These are phyloP conservation scores for Brachymystax lenok DNA, from an alignment of 2,797 vertebrate genomes.

Conservation along the genomic window DNA sequence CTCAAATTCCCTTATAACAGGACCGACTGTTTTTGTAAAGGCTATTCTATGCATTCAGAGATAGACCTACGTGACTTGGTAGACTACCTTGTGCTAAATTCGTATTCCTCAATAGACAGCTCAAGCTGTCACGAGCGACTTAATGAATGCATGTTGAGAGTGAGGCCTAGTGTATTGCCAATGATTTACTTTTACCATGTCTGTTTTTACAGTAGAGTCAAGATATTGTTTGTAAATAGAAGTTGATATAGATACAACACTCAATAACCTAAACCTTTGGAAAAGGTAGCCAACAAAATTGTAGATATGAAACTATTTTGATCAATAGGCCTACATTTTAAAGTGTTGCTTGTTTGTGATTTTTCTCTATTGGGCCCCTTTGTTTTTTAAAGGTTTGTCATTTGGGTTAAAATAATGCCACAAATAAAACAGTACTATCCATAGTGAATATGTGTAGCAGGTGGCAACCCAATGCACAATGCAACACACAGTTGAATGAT, in stretches of 20 bases:
- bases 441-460: not conserved
- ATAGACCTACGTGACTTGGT: constrained; percentile 49
- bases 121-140: constrained; percentile 3
- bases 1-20: not conserved
- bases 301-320: not conserved
- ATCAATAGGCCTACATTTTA: not conserved
- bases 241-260: not conserved
- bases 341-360: not conserved
- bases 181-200: constrained; percentile 4
- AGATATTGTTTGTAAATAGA: not conserved
- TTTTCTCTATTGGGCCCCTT: not conserved
- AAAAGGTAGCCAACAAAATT: not conserved
- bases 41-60: not conserved
- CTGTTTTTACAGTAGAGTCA: not conserved
- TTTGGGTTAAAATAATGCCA: not conserved
- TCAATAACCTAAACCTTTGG: not conserved
- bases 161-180: constrained; percentile 21
- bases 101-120: constrained; percentile 1
- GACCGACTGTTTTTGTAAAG: constrained; percentile 9
- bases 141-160: not conserved
- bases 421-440: not conserved
- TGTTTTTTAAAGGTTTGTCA: not conserved
- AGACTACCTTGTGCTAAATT: constrained; percentile 56
- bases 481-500: not conserved
- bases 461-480: not conserved